Percentiles rank a stretch among this genome's conserved stretches.
phyloP scores from a whole-genome alignment of 2,888 invertebrate genomes.

The Apodemia mormo region DNA sequence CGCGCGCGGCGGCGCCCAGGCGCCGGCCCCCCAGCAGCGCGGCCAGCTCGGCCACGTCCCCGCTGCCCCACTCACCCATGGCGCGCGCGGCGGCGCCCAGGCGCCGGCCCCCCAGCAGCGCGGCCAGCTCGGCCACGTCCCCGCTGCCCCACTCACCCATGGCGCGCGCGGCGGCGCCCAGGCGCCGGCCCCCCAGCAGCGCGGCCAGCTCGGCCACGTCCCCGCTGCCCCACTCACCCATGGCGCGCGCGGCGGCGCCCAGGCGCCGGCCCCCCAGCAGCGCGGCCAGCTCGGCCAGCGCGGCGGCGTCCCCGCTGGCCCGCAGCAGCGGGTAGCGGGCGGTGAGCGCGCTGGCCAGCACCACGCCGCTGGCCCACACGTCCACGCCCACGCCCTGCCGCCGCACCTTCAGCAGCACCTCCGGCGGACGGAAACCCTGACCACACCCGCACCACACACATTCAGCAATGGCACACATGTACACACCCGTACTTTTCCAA shows the following conservation, averaged over 20 bases:
- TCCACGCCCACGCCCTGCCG: constrained; percentile 94
- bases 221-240: constrained; percentile 84
- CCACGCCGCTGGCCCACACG: constrained; percentile 94
- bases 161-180: neutral
- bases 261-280: constrained; percentile 88
- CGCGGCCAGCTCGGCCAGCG: constrained; percentile 90
- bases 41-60: constrained; percentile 38
- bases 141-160: constrained; percentile 73
- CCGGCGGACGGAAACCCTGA: constrained; percentile 94
- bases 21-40: constrained; percentile 82
- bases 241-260: constrained; percentile 80
- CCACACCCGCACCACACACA: neutral
- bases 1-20: constrained; percentile 31
- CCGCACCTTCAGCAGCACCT: constrained; percentile 85
- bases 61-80: neutral
- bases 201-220: constrained; percentile 43
- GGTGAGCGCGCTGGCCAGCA: constrained; percentile 86
- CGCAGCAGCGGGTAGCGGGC: constrained; percentile 93
- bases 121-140: constrained; percentile 38
- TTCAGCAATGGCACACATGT: too few species aligned
- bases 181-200: constrained; percentile 82
- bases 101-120: constrained; percentile 82
- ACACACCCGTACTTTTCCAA: too few species aligned
- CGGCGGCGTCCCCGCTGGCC: constrained; percentile 86
- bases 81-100: constrained; percentile 29